Percentiles rank a stretch among this genome's conserved stretches.
phyloP scores from a whole-genome alignment of 1,140 invertebrate species.

The Dryas iulia region DNA sequence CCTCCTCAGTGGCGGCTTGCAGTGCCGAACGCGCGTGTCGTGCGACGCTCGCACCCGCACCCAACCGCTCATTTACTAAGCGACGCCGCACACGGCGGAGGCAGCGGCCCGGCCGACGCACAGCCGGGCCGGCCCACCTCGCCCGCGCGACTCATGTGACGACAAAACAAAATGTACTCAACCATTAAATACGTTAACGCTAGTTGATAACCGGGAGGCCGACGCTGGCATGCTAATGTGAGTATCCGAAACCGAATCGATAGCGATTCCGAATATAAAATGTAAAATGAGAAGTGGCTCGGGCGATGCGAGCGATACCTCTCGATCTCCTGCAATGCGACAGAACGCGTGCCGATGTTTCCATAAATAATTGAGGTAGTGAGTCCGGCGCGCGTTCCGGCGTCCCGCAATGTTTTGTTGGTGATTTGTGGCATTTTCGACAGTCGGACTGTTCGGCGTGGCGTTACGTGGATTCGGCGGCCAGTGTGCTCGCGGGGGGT shows the following conservation, averaged over 20 bases:
- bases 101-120: conserved; percentile 62
- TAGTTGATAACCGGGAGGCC: conserved; percentile 69
- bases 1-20: conserved; percentile 76
- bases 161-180: conserved; percentile 57
- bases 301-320: background rate
- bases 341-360: conserved; percentile 46
- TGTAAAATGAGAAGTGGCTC: conserved; percentile 41
- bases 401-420: conserved; percentile 26
- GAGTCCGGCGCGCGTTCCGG: conserved; percentile 29
- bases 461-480: conserved; percentile 52
- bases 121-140: conserved; percentile 62
- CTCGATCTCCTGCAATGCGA: conserved; percentile 67
- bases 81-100: conserved; percentile 67
- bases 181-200: conserved; percentile 68
- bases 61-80: conserved; percentile 68
- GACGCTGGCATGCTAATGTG: conserved; percentile 77
- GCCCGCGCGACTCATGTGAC: conserved; percentile 61
- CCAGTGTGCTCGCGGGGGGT: conserved; percentile 34
- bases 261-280: conserved; percentile 42
- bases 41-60: conserved; percentile 63
- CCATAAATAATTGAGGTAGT: conserved; percentile 50
- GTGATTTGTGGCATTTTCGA: conserved; percentile 59
- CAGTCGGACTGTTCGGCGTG: conserved; percentile 71
- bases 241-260: conserved; percentile 63
- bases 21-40: conserved; percentile 76